phyloP scores from a whole-genome alignment of 2,888 invertebrate species.

The Anarsia innoxiella region DNA sequence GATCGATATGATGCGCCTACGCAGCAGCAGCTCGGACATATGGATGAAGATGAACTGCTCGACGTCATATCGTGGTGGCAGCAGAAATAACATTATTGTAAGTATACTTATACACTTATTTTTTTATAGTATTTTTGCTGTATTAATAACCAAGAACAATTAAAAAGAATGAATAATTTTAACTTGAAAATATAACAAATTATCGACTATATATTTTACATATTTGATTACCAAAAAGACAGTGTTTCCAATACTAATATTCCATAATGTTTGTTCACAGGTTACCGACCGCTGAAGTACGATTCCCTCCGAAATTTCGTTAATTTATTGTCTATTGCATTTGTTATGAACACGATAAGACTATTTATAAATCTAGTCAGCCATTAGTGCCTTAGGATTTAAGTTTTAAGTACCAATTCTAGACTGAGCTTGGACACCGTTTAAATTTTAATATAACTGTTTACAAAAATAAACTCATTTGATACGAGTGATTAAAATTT shows the following conservation, averaged over 20 bases:
- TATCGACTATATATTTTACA: too few relatives aligned
- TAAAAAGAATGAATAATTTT: too few relatives aligned
- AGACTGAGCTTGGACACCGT: too few relatives aligned
- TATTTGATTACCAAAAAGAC: too few relatives aligned
- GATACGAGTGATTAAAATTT: too few relatives aligned
- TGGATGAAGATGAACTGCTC: conserved; percentile 91
- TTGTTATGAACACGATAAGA: conserved; percentile 62
- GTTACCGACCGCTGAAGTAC: conserved; percentile 34
- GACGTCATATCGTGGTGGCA: conserved; percentile 92
- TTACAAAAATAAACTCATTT: too few relatives aligned
- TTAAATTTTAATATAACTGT: too few relatives aligned
- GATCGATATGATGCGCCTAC: conserved; percentile 59
- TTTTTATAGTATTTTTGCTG: too few relatives aligned
- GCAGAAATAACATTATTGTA: conserved; percentile 73
- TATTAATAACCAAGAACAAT: too few relatives aligned
- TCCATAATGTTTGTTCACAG: conserved; percentile 52
- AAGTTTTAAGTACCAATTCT: background rate
- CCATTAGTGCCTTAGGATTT: conserved; percentile 57
- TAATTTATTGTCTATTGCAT: conserved; percentile 45
- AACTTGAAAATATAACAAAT: too few relatives aligned
- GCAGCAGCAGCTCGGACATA: conserved; percentile 79
- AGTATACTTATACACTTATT: conserved; percentile 32
- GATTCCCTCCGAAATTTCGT: conserved; percentile 63
- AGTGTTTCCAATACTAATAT: conserved; percentile 24
- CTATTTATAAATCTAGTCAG: conserved; percentile 70